Evolutionary conservation across 92 coral and sea anemone species (phyloP).

Genomic region (Zoanthus sociatus): DNA sequence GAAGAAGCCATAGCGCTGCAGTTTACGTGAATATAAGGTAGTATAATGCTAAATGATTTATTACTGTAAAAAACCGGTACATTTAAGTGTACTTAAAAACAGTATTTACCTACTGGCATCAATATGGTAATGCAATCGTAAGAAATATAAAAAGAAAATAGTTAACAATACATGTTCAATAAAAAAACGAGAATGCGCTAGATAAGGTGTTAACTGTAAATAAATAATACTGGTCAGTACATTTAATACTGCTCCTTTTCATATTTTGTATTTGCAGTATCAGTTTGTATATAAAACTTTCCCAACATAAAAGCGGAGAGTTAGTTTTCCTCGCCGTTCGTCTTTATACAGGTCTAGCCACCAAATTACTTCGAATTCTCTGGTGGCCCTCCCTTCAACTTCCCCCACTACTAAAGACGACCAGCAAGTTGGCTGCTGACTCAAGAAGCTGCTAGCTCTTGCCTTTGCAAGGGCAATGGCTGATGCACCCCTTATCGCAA

Average conservation of each 20-base stretch:
- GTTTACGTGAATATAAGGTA: too few relatives aligned
- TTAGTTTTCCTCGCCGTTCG: not conserved
- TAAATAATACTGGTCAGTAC: not conserved
- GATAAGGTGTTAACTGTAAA: not conserved
- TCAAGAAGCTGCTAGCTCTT: constrained; percentile 9
- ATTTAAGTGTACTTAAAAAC: not conserved
- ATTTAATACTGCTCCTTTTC: not conserved
- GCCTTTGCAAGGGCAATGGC: constrained; percentile 69
- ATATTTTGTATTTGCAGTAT: constrained; percentile 3
- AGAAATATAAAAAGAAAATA: not conserved
- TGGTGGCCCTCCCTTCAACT: constrained; percentile 68
- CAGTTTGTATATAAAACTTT: constrained; percentile 25
- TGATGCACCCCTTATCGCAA: not conserved
- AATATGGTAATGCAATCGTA: constrained; percentile 5
- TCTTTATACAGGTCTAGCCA: constrained; percentile 42
- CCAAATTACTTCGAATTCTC: constrained; percentile 62
- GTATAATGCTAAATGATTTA: too few relatives aligned
- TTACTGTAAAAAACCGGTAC: too few relatives aligned
- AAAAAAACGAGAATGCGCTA: constrained; percentile 4
- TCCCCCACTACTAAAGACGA: constrained; percentile 49
- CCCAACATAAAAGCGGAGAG: constrained; percentile 49
- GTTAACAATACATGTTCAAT: constrained; percentile 2
- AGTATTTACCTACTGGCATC: constrained; percentile 17
- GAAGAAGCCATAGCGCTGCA: too few relatives aligned
- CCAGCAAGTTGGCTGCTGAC: constrained; percentile 48